Base-by-base conservation (phyloP, 2,888 invertebrate genomes). In the Hirudinaria manillensis region DNA sequence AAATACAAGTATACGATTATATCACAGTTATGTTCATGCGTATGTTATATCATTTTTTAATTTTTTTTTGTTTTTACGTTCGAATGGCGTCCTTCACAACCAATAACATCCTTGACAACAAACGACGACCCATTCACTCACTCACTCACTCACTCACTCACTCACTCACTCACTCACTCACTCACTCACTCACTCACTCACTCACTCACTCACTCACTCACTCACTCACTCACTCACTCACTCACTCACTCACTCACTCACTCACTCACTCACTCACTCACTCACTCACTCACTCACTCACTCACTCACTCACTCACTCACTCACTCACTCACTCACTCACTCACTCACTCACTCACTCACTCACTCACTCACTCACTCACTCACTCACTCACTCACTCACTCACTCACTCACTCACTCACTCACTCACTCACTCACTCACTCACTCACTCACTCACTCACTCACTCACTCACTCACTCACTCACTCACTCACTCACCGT, bases 391-490 rank as follows among this genome's bases (percentile, higher is more conserved):
- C 56, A 56, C 56, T 56, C 56, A 56, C 56, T 56, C 56, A 56
- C 56, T 56, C 56, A 56, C 56, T 56, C 56, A 56, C 56, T 56
- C 56, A 56, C 56, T 56, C 56, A 56, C 56, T 56, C 56, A 56
- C 56, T 56, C 56, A 56, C 56, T 56, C 56, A 56, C 56, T 56
- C 56, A 56, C 56, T 56, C 56, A 56, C 56, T 56, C 56, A 56
- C 56, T 7, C 56, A 7, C 56, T 61, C 61, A 61, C 61, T 61
- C 61, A 61, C 61, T 61, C 61, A 61, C 61, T 61, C 61, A 61
- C 61, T 61, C 61, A 61, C 61, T 61, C 61, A 61, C 61, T 61
- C 61, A 61, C 61, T 61, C 61, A 61, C 61, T 61, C 61, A 61
- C 61, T 27, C 61, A 61, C 29, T 61, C 61, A 61, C 61, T 61